A percentile compares a stretch with the other conserved stretches of the same genome.
phyloP scores from a whole-genome alignment of 2,888 invertebrate genomes.

The Craniophora ligustri region DNA sequence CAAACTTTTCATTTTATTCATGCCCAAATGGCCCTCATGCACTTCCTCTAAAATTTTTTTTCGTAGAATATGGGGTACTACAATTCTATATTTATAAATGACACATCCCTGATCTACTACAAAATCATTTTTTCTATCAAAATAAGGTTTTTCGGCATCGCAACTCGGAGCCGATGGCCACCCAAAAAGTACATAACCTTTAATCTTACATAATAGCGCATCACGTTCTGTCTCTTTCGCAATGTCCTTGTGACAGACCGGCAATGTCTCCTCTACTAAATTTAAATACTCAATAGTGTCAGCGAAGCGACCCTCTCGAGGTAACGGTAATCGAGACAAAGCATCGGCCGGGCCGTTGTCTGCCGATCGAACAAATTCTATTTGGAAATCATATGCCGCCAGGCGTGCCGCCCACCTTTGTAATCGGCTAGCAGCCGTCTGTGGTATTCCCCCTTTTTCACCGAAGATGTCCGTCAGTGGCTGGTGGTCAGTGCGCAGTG shows the following conservation, averaged over 20 bases:
- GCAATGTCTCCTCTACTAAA: not conserved
- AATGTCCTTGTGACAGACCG: constrained; percentile 2
- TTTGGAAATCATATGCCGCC: not conserved
- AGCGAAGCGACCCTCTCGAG: not conserved
- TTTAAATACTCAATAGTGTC: not conserved
- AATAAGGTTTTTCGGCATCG: constrained; percentile 1
- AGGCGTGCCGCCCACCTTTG: not conserved
- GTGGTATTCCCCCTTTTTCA: too few species aligned
- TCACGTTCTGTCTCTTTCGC: constrained; percentile 2
- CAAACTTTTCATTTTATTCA: constrained; percentile 15
- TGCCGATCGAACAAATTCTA: not conserved
- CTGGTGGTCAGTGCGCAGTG: not conserved
- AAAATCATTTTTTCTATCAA: not conserved
- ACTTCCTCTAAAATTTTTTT: constrained; percentile 2
- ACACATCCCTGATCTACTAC: not conserved
- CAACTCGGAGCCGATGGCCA: constrained; percentile 2
- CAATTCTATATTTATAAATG: constrained; percentile 9
- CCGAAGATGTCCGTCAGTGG: not conserved
- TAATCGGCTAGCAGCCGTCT: not conserved
- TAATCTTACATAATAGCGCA: constrained; percentile 1
- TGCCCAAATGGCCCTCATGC: constrained; percentile 10
- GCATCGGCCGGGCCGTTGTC: not conserved
- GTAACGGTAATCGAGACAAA: constrained; percentile 6
- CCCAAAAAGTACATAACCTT: constrained; percentile 1
- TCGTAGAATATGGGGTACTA: not conserved